These are phyloP conservation scores for Manis javanica DNA, from an alignment of 2,797 vertebrate species.

Conservation along the genomic window DNA sequence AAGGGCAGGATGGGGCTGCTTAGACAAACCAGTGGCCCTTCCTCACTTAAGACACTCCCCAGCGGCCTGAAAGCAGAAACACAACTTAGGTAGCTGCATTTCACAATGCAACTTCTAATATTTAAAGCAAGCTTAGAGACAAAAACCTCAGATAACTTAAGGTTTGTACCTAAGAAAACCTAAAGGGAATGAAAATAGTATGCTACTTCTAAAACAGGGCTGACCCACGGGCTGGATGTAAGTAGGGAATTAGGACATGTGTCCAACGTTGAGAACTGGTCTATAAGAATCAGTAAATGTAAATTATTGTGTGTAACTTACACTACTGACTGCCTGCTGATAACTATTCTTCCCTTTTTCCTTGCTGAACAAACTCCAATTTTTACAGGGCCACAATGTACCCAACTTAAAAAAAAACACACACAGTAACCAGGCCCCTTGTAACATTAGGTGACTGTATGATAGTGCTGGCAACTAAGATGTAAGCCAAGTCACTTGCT, in stretches of 20 bases:
- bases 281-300: neutral
- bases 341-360: neutral
- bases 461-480: neutral
- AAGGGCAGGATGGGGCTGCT: neutral
- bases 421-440: neutral
- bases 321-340: too few relatives aligned
- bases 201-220: neutral
- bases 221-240: too few relatives aligned
- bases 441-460: neutral
- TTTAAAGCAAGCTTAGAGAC: neutral
- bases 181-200: neutral
- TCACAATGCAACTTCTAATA: neutral
- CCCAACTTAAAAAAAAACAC: neutral
- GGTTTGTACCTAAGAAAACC: neutral
- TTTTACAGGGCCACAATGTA: neutral
- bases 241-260: rapidly evolving
- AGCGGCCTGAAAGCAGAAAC: neutral
- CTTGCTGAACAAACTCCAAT: neutral
- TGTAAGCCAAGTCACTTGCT: neutral
- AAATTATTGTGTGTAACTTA: neutral
- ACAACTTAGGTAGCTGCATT: too few relatives aligned
- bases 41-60: neutral
- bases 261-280: neutral
- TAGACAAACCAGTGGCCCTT: neutral
- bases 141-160: neutral